Conservation (phyloP, 2,888 invertebrate species). For the Mythimna albipuncta region DNA sequence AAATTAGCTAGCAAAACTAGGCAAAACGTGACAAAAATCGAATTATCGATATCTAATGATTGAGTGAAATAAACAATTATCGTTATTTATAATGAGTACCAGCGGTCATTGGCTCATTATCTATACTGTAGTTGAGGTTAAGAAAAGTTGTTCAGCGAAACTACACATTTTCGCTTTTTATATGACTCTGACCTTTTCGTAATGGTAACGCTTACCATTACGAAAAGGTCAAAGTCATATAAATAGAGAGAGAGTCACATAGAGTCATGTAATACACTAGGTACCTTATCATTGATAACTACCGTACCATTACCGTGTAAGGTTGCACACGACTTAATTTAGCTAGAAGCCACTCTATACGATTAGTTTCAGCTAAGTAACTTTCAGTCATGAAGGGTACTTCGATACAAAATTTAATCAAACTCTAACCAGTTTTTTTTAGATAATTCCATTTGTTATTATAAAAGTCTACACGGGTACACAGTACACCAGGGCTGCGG, state of each 20-base stretch:
- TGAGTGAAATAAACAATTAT: neutral
- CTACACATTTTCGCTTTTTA: too few relatives aligned
- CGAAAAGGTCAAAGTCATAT: too few relatives aligned
- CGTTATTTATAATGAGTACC: neutral
- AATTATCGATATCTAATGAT: neutral
- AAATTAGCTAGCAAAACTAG: neutral
- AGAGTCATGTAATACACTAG: neutral
- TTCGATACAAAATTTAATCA: constrained; percentile 9
- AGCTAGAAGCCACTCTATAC: constrained; percentile 39
- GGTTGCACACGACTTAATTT: constrained; percentile 33
- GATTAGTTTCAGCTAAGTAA: constrained; percentile 26
- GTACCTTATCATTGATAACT: constrained; percentile 9
- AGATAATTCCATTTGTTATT: neutral
- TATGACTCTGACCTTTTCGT: too few relatives aligned
- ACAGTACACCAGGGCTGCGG: too few relatives aligned
- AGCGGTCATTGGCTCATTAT: neutral
- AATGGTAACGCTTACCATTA: too few relatives aligned
- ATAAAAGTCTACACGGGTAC: neutral
- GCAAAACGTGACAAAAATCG: neutral
- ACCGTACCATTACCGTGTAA: neutral
- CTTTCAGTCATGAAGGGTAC: constrained; percentile 18
- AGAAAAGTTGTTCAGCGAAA: neutral
- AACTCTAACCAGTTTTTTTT: neutral
- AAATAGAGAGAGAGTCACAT: too few relatives aligned
- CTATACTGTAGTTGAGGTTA: neutral